Evolutionary conservation across 2,888 invertebrate genomes (phyloP).

Genomic region (Nephrotoma appendiculata): DNA sequence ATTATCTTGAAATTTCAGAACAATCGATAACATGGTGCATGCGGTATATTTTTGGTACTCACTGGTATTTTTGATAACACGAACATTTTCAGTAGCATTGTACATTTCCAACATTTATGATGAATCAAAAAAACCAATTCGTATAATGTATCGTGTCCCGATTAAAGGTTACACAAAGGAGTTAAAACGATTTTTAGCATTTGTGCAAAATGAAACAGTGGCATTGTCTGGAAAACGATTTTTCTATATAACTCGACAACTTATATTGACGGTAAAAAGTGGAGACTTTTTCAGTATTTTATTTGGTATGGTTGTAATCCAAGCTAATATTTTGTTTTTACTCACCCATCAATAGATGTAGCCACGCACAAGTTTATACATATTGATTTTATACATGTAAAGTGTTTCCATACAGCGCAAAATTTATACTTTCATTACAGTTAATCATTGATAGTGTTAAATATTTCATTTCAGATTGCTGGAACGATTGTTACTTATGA

Average conservation of each 20-base stretch:
- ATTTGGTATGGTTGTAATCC: too few relatives aligned
- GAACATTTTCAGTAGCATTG: slow-evolving; percentile 34
- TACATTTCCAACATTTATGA: slow-evolving; percentile 35
- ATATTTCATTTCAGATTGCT: neutral
- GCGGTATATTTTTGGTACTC: slow-evolving; percentile 36
- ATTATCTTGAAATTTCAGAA: slow-evolving; percentile 17
- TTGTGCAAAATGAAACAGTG: slow-evolving; percentile 35
- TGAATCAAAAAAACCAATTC: slow-evolving; percentile 33
- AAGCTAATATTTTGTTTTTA: neutral
- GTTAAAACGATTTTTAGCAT: slow-evolving; percentile 34
- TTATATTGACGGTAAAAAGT: slow-evolving; percentile 35
- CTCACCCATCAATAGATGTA: neutral
- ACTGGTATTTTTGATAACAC: slow-evolving; percentile 32
- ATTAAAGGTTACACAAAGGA: slow-evolving; percentile 33
- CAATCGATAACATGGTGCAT: slow-evolving; percentile 25
- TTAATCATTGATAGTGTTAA: neutral
- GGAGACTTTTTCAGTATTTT: slow-evolving; percentile 10
- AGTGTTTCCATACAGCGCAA: neutral
- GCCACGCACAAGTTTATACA: neutral
- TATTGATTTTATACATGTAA: neutral
- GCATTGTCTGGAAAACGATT: slow-evolving; percentile 41
- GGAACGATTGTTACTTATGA: neutral
- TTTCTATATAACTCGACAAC: slow-evolving; percentile 37
- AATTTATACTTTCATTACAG: neutral
- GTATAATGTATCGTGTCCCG: slow-evolving; percentile 33